These are phyloP conservation scores for Rhipidura dahli DNA, from an alignment of 2,113 vertebrate species.

Conservation along the genomic window DNA sequence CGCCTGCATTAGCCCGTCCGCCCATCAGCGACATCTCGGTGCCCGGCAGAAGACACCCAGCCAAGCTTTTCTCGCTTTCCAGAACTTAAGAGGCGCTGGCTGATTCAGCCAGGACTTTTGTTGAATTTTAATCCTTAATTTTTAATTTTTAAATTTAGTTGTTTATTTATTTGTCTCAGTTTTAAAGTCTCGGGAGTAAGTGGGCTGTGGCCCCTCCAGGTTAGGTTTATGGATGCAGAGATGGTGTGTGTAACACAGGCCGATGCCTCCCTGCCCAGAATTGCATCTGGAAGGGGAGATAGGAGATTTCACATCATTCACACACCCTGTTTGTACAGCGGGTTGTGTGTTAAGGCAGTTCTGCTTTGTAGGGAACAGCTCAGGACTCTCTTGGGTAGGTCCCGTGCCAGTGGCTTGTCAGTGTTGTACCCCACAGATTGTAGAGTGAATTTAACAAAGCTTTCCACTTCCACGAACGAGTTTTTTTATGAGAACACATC, in stretches of 20 bases:
- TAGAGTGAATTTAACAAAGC: neutral
- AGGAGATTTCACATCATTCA: neutral
- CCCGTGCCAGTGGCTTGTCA: neutral
- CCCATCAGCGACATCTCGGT: fast-evolving
- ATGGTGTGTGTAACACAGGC: neutral
- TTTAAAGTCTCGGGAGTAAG: neutral
- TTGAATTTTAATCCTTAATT: neutral
- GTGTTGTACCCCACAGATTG: fast-evolving
- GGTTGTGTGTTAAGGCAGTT: neutral
- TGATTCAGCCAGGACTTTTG: neutral
- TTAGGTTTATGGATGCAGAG: neutral
- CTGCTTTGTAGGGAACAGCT: neutral
- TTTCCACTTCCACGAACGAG: neutral
- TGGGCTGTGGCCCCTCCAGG: neutral
- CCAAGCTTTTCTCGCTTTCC: neutral
- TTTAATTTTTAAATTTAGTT: neutral
- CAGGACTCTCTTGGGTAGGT: no score
- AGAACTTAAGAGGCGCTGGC: neutral
- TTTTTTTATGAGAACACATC: fast-evolving
- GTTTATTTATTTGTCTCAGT: neutral
- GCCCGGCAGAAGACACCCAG: neutral
- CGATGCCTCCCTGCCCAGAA: fast-evolving
- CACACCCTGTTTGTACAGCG: fast-evolving
- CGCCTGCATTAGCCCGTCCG: fast-evolving
- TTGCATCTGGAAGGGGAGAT: no score